Percentiles rank a stretch among this genome's conserved stretches.
These are phyloP conservation scores for Phrynocephalus forsythii DNA, from an alignment of 2,797 vertebrate genomes.

Conservation along the genomic window DNA sequence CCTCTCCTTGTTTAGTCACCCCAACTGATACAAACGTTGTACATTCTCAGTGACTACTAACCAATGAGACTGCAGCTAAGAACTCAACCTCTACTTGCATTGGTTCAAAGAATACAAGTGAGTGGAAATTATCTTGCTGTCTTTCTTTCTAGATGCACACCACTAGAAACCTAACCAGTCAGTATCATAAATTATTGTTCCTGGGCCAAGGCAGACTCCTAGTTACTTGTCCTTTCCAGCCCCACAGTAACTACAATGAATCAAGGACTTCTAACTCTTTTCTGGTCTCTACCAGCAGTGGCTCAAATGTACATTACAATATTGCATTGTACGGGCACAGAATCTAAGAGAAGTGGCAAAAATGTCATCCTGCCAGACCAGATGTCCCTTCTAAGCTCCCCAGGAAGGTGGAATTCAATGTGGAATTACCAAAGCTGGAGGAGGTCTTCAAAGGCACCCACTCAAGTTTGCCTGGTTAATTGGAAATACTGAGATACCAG, in stretches of 20 bases:
- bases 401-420: neutral
- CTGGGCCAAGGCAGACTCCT: neutral
- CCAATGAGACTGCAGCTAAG: neutral
- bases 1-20: no score
- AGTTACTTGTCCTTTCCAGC: neutral
- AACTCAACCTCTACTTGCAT: neutral
- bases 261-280: neutral
- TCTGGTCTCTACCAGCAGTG: neutral
- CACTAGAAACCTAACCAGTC: neutral
- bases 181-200: neutral
- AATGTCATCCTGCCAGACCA: neutral
- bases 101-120: neutral
- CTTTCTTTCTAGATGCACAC: neutral
- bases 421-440: neutral
- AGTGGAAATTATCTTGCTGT: neutral
- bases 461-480: neutral
- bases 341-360: neutral
- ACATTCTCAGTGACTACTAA: neutral
- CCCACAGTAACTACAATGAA: neutral
- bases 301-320: neutral
- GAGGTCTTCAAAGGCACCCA: neutral
- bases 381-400: neutral
- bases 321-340: neutral
- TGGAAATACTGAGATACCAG: no score
- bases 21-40: neutral